phyloP scores from a whole-genome alignment of 2,113 vertebrate genomes.

The Irena cyanogastra region DNA sequence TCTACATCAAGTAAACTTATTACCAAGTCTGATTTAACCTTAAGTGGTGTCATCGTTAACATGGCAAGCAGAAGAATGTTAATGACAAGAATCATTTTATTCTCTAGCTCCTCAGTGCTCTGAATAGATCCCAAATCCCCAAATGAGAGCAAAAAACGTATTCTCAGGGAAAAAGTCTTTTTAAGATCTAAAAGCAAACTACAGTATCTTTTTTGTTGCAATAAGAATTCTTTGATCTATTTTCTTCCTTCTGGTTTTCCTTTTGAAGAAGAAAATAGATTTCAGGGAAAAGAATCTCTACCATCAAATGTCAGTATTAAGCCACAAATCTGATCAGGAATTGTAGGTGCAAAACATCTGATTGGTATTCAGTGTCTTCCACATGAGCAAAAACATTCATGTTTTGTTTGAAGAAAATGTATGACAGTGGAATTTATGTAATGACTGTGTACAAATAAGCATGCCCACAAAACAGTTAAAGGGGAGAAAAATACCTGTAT shows the following conservation, averaged over 20 bases:
- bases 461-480: slow-evolving; percentile 6
- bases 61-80: slow-evolving; percentile 39
- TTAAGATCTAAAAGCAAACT: slow-evolving; percentile 46
- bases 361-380: slow-evolving; percentile 30
- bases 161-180: slow-evolving; percentile 5
- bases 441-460: not conserved
- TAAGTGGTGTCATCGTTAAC: slow-evolving; percentile 43
- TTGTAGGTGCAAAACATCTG: not conserved
- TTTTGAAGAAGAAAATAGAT: slow-evolving; percentile 47
- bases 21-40: slow-evolving; percentile 37
- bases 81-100: slow-evolving; percentile 37
- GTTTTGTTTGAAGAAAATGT: slow-evolving; percentile 44
- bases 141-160: not conserved
- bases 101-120: slow-evolving; percentile 32
- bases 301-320: slow-evolving; percentile 32
- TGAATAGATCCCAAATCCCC: slow-evolving; percentile 26
- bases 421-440: slow-evolving; percentile 28
- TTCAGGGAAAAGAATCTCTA: not conserved
- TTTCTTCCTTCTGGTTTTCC: not conserved
- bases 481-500: slow-evolving; percentile 23
- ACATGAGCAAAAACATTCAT: not conserved
- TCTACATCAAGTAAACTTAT: slow-evolving; percentile 54
- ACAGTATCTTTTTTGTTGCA: slow-evolving; percentile 20
- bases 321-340: slow-evolving; percentile 22
- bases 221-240: slow-evolving; percentile 48